These are phyloP conservation scores for Cantharis nigra DNA, from an alignment of 2,888 invertebrate genomes.

Conservation along the genomic window DNA sequence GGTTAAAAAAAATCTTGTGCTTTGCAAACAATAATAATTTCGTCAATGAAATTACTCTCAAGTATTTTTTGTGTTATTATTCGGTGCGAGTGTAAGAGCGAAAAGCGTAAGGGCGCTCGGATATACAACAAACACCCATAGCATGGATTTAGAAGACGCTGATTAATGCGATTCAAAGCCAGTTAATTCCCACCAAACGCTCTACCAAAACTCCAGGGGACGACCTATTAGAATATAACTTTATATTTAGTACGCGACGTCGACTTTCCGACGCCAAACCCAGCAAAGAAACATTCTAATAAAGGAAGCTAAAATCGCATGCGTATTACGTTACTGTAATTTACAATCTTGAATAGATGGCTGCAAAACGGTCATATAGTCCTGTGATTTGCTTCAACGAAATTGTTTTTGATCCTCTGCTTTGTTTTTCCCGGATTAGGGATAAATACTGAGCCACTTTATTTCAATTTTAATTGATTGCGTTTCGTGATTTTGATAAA, in stretches of 20 bases:
- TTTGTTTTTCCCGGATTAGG: constrained; percentile 38
- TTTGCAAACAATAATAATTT: neutral
- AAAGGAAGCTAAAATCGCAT: constrained; percentile 44
- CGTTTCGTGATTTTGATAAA: neutral
- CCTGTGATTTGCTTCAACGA: constrained; percentile 46
- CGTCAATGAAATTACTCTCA: neutral
- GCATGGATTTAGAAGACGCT: constrained; percentile 62
- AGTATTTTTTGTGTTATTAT: neutral
- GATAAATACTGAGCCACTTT: constrained; percentile 6
- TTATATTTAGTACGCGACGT: constrained; percentile 1
- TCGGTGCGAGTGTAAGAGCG: neutral
- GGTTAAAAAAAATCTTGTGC: neutral
- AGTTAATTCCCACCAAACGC: constrained; percentile 68
- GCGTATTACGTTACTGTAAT: constrained; percentile 49
- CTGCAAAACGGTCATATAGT: constrained; percentile 47
- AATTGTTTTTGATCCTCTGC: constrained; percentile 52
- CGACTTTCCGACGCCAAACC: constrained; percentile 3
- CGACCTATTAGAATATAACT: constrained; percentile 47
- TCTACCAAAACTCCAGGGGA: constrained; percentile 60
- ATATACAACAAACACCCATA: constrained; percentile 56
- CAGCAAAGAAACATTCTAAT: constrained; percentile 37
- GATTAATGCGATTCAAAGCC: constrained; percentile 74
- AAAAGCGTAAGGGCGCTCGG: constrained; percentile 8
- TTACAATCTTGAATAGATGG: constrained; percentile 52
- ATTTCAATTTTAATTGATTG: constrained; percentile 1